Conservation (phyloP, 2,888 invertebrate genomes). For the Lysandra coridon region DNA sequence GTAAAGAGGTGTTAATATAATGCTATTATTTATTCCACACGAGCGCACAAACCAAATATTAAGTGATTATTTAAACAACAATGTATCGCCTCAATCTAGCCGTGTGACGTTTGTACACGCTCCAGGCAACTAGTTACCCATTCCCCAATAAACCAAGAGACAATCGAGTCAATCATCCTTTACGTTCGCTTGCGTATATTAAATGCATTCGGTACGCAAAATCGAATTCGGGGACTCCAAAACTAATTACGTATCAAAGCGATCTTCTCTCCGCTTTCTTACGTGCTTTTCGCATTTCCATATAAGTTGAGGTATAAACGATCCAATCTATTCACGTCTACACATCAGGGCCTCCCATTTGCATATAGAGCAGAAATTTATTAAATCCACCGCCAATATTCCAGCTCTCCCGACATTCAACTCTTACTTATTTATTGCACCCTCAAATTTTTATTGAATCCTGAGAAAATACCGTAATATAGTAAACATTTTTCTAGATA, state of each 20-base stretch:
- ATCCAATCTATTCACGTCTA: slow-evolving; percentile 81
- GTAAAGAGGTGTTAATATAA: neutral
- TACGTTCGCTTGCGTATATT: slow-evolving; percentile 53
- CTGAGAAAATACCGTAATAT: slow-evolving; percentile 43
- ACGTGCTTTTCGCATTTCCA: slow-evolving; percentile 80
- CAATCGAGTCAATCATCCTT: slow-evolving; percentile 58
- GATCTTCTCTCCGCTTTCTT: slow-evolving; percentile 78
- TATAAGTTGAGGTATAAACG: slow-evolving; percentile 81
- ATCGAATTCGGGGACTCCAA: slow-evolving; percentile 68
- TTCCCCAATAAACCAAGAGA: slow-evolving; percentile 25
- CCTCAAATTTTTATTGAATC: slow-evolving; percentile 67
- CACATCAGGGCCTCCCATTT: slow-evolving; percentile 80
- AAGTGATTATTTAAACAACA: slow-evolving; percentile 19
- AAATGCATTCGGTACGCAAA: slow-evolving; percentile 58
- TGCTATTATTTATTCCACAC: neutral
- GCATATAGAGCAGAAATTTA: slow-evolving; percentile 81
- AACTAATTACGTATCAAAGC: slow-evolving; percentile 79
- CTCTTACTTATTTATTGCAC: slow-evolving; percentile 69
- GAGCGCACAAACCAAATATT: slow-evolving; percentile 4
- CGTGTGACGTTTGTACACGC: slow-evolving; percentile 3
- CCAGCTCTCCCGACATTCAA: slow-evolving; percentile 75
- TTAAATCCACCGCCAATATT: slow-evolving; percentile 81
- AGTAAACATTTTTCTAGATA: neutral
- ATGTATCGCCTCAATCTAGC: neutral
- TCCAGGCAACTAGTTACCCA: slow-evolving; percentile 13